Base-by-base conservation (phyloP, 1,140 invertebrate species). In the Caenorhabditis brenneri region DNA sequence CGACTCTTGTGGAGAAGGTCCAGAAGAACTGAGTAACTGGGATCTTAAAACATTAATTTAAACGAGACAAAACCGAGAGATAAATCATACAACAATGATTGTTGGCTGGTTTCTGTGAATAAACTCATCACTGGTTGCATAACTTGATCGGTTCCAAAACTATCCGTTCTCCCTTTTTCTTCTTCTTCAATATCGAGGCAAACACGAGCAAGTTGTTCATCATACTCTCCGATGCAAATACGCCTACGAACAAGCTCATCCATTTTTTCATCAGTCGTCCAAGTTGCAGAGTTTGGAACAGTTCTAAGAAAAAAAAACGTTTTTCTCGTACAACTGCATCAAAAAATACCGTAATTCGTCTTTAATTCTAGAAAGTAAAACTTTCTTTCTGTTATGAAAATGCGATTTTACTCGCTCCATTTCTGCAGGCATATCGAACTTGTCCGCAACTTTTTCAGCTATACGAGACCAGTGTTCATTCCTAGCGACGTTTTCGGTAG, bases 381-480 rank as follows among this genome's bases (percentile, higher is more conserved):
- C 65, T 46, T 74, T 74, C 24, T 74, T 74, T n/a, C 65, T 31
- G 16, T 74, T 74, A 24, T 74, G 65, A 42, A 74, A 74, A 42
- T 74, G 65, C 10, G 65, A 74, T 29, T 74, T 74, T 6, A 74
- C 65, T 74, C 65, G 65, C 10, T 74, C 65, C 65, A 74, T 74
- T 46, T 74, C 65, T 6, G 65, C 36, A 22, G 65, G 65, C 6
- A 74, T 46, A 42, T 74, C 65, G 65, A 74, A 74, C n/a, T 74
- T 74, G 22, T 74, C 65, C 7, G 36, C 46, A 19, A 74, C 65
- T 9, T 74, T 74, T 42, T 74, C 65, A 74, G 65, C 65, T 1
- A 74, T 74, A 27, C 36, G 33, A 22, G 65, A 31, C 65, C 65
- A 74, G 33, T 74, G 65, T n/a, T 74, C 65, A 46, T 74, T 74